These are phyloP conservation scores for Bombus picipes DNA, from an alignment of 1,140 invertebrate genomes.

Conservation along the genomic window DNA sequence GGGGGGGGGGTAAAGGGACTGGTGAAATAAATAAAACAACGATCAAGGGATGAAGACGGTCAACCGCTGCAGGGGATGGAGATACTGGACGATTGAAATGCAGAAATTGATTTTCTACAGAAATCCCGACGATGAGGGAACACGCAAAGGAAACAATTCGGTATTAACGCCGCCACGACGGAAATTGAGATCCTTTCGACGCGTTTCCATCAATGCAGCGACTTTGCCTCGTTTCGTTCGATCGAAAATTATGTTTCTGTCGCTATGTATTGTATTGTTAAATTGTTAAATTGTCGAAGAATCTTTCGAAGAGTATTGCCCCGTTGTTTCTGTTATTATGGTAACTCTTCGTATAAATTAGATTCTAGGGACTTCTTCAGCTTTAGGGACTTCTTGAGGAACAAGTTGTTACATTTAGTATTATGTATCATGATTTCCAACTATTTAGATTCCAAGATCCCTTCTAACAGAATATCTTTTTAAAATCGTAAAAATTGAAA, in stretches of 20 bases:
- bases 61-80: not conserved
- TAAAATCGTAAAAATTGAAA: not conserved
- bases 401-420: no score
- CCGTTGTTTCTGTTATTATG: no score
- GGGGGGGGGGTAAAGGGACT: fast-evolving
- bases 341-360: no score
- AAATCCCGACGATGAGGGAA: not conserved
- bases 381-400: no score
- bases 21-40: constrained; percentile 1
- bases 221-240: not conserved
- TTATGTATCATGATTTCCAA: no score
- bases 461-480: no score
- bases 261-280: not conserved
- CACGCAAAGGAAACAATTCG: constrained; percentile 45
- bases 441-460: no score
- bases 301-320: no score
- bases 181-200: constrained; percentile 50
- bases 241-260: not conserved
- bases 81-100: not conserved
- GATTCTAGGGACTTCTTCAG: no score
- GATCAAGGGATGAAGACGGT: not conserved
- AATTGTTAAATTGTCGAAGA: not conserved
- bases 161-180: constrained; percentile 17
- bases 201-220: not conserved
- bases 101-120: constrained; percentile 16